Conservation (phyloP, 2,797 vertebrate genomes). For the Sebastes trivittatus region DNA sequence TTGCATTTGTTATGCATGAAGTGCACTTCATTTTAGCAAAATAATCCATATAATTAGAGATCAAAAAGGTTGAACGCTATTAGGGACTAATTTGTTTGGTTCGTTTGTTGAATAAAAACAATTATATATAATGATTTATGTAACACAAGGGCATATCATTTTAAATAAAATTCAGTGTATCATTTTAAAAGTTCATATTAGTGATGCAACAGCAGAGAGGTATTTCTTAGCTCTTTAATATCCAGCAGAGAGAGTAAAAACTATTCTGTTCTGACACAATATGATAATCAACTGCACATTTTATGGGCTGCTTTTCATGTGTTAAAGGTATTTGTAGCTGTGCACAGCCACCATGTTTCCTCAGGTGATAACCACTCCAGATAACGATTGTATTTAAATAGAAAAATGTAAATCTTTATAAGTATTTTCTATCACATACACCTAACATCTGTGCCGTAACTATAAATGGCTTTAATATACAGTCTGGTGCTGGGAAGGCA, state of each 20-base stretch:
- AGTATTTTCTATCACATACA: not conserved
- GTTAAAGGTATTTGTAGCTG: not conserved
- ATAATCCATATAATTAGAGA: constrained; percentile 30
- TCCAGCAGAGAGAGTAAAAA: not conserved
- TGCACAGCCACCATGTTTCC: not conserved
- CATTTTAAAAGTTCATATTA: not conserved
- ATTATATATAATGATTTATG: not conserved
- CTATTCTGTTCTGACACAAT: constrained; percentile 32
- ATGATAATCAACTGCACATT: constrained; percentile 54
- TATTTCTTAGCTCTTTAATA: not conserved
- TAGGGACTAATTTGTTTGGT: not conserved
- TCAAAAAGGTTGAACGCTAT: constrained; percentile 14
- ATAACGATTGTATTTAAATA: constrained; percentile 12
- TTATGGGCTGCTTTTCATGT: constrained; percentile 26
- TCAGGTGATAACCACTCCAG: constrained; percentile 16
- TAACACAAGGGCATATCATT: not conserved
- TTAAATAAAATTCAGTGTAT: not conserved
- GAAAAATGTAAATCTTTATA: not conserved
- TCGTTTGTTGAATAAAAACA: not conserved
- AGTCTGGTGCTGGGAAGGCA: not conserved
- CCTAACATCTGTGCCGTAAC: constrained; percentile 4
- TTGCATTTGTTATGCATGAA: constrained; percentile 22
- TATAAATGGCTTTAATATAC: not conserved
- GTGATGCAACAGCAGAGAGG: not conserved
- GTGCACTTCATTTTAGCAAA: constrained; percentile 12